Evolutionary conservation across 2,797 vertebrate genomes (phyloP).

Genomic region (Malurus splendens): DNA sequence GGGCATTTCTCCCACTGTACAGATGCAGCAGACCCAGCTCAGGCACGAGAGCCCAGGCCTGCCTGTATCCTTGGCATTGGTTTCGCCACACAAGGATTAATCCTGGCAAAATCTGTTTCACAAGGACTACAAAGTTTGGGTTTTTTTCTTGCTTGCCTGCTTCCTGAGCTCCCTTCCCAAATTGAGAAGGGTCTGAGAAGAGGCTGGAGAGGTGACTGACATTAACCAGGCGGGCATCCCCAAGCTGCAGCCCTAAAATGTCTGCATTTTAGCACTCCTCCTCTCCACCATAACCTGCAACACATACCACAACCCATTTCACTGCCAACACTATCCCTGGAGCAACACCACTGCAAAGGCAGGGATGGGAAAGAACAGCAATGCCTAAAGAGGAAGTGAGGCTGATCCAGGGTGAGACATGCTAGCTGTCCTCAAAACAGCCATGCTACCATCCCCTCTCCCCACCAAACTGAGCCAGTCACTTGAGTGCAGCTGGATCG

Average conservation of each 20-base stretch:
- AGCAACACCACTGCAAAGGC: neutral
- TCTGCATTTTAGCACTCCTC: neutral
- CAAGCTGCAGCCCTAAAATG: neutral
- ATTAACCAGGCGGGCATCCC: neutral
- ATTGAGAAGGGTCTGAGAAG: neutral
- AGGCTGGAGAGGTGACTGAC: neutral
- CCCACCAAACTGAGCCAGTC: neutral
- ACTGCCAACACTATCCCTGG: neutral
- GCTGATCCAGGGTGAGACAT: accelerated
- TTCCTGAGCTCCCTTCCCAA: neutral
- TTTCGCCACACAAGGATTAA: neutral
- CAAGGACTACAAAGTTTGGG: neutral
- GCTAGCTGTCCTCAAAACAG: neutral
- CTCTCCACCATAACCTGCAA: neutral
- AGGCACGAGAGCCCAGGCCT: neutral
- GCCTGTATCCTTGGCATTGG: neutral
- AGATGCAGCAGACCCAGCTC: neutral
- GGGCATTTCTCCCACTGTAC: accelerated
- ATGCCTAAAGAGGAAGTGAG: neutral
- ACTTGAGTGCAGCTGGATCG: neutral
- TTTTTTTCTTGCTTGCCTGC: neutral
- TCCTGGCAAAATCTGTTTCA: neutral
- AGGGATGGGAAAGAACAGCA: neutral
- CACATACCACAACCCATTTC: neutral
- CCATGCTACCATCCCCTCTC: neutral